Conservation (phyloP, 1,140 invertebrate genomes). For the Hormaphis cornu region DNA sequence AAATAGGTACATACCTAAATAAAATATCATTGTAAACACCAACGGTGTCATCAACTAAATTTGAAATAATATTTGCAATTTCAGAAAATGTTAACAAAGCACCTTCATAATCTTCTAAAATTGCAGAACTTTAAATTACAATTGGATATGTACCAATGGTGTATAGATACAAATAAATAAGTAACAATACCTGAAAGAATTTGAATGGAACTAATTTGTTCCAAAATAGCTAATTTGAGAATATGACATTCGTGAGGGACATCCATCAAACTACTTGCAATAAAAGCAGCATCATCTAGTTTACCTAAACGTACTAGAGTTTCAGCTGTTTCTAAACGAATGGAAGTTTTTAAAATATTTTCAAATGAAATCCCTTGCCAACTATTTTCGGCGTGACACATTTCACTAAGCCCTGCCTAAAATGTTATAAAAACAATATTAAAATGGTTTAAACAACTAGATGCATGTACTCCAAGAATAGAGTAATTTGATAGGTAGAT, state of each 20-base stretch:
- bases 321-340: slow-evolving; percentile 23
- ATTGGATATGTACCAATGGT: background rate
- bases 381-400: slow-evolving; percentile 21
- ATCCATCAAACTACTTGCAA: slow-evolving; percentile 22
- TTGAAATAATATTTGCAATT: slow-evolving; percentile 14
- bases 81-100: slow-evolving; percentile 18
- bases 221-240: slow-evolving; percentile 18
- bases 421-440: background rate
- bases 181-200: slow-evolving; percentile 12
- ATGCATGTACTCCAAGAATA: too few species aligned
- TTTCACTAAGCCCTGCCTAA: slow-evolving; percentile 14
- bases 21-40: slow-evolving; percentile 20
- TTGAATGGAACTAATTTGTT: slow-evolving; percentile 23
- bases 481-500: too few species aligned
- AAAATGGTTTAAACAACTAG: too few species aligned
- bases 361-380: slow-evolving; percentile 15
- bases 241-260: slow-evolving; percentile 7
- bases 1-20: slow-evolving; percentile 1
- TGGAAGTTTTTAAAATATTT: slow-evolving; percentile 28
- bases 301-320: slow-evolving; percentile 1
- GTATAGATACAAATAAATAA: background rate
- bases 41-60: background rate
- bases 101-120: slow-evolving; percentile 24
- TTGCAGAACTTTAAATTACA: background rate
- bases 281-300: slow-evolving; percentile 16